These are phyloP conservation scores for Arctopsyche grandis DNA, from an alignment of 1,140 invertebrate species.

Conservation along the genomic window DNA sequence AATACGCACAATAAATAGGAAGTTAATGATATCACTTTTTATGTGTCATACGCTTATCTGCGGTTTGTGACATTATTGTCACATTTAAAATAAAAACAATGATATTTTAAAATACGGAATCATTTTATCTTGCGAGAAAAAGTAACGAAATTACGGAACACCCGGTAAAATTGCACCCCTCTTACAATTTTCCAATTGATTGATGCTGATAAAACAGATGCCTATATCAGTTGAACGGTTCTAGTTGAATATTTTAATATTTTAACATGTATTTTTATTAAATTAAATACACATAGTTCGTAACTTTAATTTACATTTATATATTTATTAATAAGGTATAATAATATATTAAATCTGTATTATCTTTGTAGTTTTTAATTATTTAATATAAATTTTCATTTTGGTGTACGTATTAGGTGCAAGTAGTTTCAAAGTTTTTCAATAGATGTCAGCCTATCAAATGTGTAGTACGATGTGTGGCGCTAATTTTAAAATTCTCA, in stretches of 20 bases:
- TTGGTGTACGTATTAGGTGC: neutral
- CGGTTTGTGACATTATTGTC: no score
- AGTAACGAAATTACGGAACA: neutral
- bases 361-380: no score
- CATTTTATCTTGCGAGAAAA: neutral
- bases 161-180: constrained; percentile 4
- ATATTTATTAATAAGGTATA: no score
- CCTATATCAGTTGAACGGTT: neutral
- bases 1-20: no score
- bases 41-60: no score
- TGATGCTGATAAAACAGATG: constrained; percentile 13
- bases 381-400: neutral
- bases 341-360: no score
- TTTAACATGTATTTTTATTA: no score
- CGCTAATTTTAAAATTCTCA: neutral
- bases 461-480: neutral
- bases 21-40: no score
- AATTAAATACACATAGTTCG: no score
- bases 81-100: no score
- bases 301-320: no score
- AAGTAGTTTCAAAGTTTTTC: neutral
- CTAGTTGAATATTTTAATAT: no score
- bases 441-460: neutral
- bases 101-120: neutral
- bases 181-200: constrained; percentile 15